Conservation (phyloP, 2,888 invertebrate species). For the Ametastegia equiseti region DNA sequence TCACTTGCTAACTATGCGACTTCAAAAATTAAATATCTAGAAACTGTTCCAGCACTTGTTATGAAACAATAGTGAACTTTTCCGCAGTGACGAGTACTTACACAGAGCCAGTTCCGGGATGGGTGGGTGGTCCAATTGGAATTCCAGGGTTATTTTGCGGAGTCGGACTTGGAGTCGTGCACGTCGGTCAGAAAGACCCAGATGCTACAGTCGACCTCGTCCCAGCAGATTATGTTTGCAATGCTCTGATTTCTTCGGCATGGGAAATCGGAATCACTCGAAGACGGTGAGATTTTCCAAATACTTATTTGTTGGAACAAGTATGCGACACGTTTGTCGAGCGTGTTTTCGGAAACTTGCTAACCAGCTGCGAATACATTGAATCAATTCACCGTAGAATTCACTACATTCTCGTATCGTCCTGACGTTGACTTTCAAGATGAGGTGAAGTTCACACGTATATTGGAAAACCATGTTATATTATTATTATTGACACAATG, state of each 20-base stretch:
- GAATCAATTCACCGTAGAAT: too few relatives aligned
- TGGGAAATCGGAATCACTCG: constrained; percentile 62
- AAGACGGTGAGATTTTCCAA: background rate
- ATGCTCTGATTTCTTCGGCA: constrained; percentile 84
- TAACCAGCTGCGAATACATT: too few relatives aligned
- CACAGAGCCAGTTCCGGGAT: constrained; percentile 84
- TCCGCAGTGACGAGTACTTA: constrained; percentile 70
- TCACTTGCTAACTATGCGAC: background rate
- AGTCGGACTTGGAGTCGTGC: constrained; percentile 85
- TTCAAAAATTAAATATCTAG: too few relatives aligned
- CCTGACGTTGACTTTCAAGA: too few relatives aligned
- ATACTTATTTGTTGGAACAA: background rate
- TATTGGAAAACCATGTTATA: too few relatives aligned
- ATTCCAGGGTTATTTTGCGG: constrained; percentile 87
- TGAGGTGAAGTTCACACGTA: too few relatives aligned
- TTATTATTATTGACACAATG: too few relatives aligned
- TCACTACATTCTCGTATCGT: too few relatives aligned
- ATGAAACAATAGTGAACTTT: background rate
- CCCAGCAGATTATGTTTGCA: constrained; percentile 84
- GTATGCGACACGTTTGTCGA: background rate
- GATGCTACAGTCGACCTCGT: constrained; percentile 55
- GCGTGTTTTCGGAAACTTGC: background rate
- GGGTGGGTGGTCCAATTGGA: constrained; percentile 93
- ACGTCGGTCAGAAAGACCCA: constrained; percentile 68
- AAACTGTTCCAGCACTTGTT: background rate